These are phyloP conservation scores for Drosophila santomea DNA, from an alignment of 1,140 invertebrate genomes.

Conservation along the genomic window DNA sequence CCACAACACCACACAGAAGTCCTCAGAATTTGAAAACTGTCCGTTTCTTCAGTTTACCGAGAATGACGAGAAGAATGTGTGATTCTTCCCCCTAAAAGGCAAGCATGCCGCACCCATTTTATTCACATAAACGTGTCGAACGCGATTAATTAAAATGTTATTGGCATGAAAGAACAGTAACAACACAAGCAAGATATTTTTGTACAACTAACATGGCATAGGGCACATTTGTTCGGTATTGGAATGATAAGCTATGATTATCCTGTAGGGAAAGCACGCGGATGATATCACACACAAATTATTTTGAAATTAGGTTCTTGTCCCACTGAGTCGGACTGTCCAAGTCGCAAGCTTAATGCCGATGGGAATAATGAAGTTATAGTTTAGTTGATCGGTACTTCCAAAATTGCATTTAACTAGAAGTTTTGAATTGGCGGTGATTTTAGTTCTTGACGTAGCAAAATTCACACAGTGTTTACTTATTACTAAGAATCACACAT, in stretches of 20 bases:
- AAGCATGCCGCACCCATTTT: conserved; percentile 5
- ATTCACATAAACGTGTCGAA: conserved; percentile 28
- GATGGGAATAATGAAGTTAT: conserved; percentile 7
- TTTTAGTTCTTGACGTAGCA: conserved; percentile 41
- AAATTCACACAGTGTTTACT: conserved; percentile 23
- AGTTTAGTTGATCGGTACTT: conserved; percentile 59
- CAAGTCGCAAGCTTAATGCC: background rate
- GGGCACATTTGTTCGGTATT: conserved; percentile 71
- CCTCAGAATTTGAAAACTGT: conserved; percentile 52
- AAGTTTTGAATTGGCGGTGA: conserved; percentile 46
- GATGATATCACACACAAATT: conserved; percentile 9
- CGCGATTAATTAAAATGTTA: conserved; percentile 53
- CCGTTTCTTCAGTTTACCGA: conserved; percentile 9
- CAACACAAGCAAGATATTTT: conserved; percentile 68
- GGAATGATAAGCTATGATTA: conserved; percentile 61
- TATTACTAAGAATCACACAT: conserved; percentile 54
- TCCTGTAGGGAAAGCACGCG: conserved; percentile 23
- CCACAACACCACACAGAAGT: conserved; percentile 10
- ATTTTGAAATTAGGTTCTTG: conserved; percentile 25
- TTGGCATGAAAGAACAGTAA: conserved; percentile 68
- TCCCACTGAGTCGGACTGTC: background rate
- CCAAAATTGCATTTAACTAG: conserved; percentile 67
- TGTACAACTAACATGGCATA: conserved; percentile 63
- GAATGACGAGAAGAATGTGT: conserved; percentile 61
- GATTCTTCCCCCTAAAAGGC: conserved; percentile 45